Evolutionary conservation across 2,888 invertebrate genomes (phyloP).

Genomic region (Lasioglossum marginatum): DNA sequence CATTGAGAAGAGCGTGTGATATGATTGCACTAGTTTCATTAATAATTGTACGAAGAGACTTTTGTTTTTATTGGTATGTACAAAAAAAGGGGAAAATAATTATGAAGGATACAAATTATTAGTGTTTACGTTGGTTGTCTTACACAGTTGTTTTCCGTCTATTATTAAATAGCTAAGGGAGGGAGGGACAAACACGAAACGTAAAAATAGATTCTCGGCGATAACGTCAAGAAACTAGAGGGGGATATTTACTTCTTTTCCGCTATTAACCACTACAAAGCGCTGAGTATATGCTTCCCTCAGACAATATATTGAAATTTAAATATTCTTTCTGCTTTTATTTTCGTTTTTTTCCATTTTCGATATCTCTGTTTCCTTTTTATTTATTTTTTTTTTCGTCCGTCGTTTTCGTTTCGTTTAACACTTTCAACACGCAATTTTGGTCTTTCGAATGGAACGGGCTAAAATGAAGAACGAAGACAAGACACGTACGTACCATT

Average conservation of each 20-base stretch:
- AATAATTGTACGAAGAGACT: constrained; percentile 67
- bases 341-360: constrained; percentile 43
- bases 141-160: constrained; percentile 49
- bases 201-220: constrained; percentile 53
- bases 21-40: constrained; percentile 72
- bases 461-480: constrained; percentile 66
- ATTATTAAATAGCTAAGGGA: constrained; percentile 63
- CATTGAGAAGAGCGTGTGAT: constrained; percentile 62
- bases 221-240: constrained; percentile 66
- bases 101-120: constrained; percentile 74
- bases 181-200: constrained; percentile 55
- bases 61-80: constrained; percentile 69
- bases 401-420: constrained; percentile 48
- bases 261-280: constrained; percentile 67
- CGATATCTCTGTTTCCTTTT: neutral
- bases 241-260: constrained; percentile 60
- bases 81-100: constrained; percentile 71
- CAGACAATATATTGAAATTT: constrained; percentile 67
- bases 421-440: constrained; percentile 71
- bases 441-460: constrained; percentile 68
- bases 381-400: neutral
- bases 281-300: constrained; percentile 67
- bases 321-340: constrained; percentile 67
- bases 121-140: constrained; percentile 62
- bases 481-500: constrained; percentile 58